Evolutionary conservation across 2,888 invertebrate genomes (phyloP), one percentile per base, ranked within the genome.

Genomic region (Orthosia gothica): DNA sequence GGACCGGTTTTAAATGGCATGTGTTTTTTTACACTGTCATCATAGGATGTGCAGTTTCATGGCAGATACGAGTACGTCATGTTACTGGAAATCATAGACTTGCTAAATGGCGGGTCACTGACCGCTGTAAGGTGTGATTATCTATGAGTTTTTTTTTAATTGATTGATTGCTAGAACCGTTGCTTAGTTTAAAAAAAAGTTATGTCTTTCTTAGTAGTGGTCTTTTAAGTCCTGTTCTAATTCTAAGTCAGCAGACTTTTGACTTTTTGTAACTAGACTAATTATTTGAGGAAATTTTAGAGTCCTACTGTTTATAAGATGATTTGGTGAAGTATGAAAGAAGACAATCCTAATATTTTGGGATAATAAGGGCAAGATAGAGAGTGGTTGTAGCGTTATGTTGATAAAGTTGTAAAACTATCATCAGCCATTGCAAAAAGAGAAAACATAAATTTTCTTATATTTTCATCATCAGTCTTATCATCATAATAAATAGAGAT

Each of bases 91-190:
- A 52, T 52, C 32, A 47, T 20, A 2, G 26, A n/a, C 23, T 52
- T 52, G 54, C 52, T 70, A 78, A 78, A 55, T 40, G 26, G 5
- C 26, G 20, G 77, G 65, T 62, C 62, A 57, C 11, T 54, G 65
- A 49, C 55, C 74, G 23, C 18, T 26, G 3, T 11, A 26, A 47
- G n/a, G 40, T 32, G 32, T 23, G 45, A 23, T 64, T 58, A 57
- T 18, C 5, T 18, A 32, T 32, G 7, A n/a, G n/a, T 16, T 58
- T 32, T 23, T 20, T 47, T n/a, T 23, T 40, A n/a, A 26, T 47
- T 32, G 13, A 15, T 64, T 58, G 1, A 23, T 59, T 65, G 12
- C 11, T 61, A 2, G 26, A 58, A 23, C 45, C 18, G 13, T 47
- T 61, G 40, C 3, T 57, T 54, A 9, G 23, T 3, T 20, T 59